These are phyloP conservation scores for Lasioglossum morio DNA, from an alignment of 2,888 invertebrate species.

Conservation along the genomic window DNA sequence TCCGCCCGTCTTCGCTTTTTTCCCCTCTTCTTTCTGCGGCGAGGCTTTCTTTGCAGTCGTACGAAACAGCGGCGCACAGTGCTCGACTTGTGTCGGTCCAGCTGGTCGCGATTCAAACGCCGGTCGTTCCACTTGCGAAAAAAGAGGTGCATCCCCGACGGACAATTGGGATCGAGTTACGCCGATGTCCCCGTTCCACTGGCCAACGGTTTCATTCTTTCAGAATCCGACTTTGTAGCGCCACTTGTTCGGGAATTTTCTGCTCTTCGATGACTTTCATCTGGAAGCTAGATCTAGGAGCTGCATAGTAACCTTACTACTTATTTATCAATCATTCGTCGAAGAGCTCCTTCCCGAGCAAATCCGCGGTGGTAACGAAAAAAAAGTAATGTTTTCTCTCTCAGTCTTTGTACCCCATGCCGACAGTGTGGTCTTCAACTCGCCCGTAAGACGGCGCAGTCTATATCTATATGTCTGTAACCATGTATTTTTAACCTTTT, in stretches of 20 bases:
- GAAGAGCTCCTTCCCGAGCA: not conserved
- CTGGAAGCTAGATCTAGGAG: not conserved
- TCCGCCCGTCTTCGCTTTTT: slow-evolving; percentile 60
- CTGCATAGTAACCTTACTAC: no score
- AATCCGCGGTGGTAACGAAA: no score
- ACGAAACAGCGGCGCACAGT: slow-evolving; percentile 60
- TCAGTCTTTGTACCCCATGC: no score
- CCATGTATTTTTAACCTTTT: no score
- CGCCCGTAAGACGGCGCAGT: no score
- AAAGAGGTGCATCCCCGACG: slow-evolving; percentile 7
- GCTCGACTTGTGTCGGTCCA: slow-evolving; percentile 64
- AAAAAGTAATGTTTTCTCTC: no score
- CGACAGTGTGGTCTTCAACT: no score
- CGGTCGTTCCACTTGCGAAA: slow-evolving; percentile 39
- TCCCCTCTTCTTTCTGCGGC: slow-evolving; percentile 31
- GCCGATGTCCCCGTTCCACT: not conserved
- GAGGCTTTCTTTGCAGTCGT: slow-evolving; percentile 37
- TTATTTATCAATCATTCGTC: no score
- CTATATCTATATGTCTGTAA: no score
- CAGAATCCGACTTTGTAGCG: not conserved
- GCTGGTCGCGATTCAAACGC: slow-evolving; percentile 71
- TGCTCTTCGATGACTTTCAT: not conserved
- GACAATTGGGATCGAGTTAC: slow-evolving; percentile 11
- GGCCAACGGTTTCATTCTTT: not conserved
- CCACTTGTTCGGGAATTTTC: not conserved